Evolutionary conservation across 1,140 invertebrate genomes (phyloP), one percentile per base, ranked within the genome.

Genomic region (Plodia interpunctella): DNA sequence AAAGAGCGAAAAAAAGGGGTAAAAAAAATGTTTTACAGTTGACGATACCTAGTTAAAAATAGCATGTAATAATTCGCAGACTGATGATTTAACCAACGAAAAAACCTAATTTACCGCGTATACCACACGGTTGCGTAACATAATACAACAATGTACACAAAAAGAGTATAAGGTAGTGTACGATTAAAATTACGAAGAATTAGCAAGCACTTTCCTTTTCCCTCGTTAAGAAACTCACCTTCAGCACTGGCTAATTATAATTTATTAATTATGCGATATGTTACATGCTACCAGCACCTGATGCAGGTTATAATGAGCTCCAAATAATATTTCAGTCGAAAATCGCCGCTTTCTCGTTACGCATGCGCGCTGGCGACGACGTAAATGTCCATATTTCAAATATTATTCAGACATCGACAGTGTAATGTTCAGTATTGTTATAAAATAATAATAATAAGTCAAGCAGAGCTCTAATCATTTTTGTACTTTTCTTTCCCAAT

Each of bases 171-270:
- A n/a, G n/a, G n/a, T 32, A 32, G 30, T 44, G 10, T 44, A 17
- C 38, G 8, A 44, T 15, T 15, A 44, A 44, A 44, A 15, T 44
- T 44, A 44, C 38, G 38, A 17, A 25, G 21, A 25, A 6, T 6
- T n/a, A n/a, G n/a, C 21, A 25, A 30, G 11, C 21, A 64, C 65
- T 70, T 70, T 70, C 68, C 18, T 70, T 70, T 70, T 50, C 35
- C 28, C 65, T 67, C 63, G 66, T 70, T 70, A 70, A 60, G 57
- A 60, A 19, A 61, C 30, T 21, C 25, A 44, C 44, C 44, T 18
- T 49, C 53, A 49, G 25, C 55, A 21, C 28, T 18, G 21, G 54
- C 30, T 55, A 54, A 65, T 67, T 49, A 64, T 66, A 60, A 62
- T 60, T 62, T 51, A 18, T 18, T 67, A 63, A 67, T 67, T 70